phyloP scores from a whole-genome alignment of 2,797 vertebrate species.

The Trematocara caparti region DNA sequence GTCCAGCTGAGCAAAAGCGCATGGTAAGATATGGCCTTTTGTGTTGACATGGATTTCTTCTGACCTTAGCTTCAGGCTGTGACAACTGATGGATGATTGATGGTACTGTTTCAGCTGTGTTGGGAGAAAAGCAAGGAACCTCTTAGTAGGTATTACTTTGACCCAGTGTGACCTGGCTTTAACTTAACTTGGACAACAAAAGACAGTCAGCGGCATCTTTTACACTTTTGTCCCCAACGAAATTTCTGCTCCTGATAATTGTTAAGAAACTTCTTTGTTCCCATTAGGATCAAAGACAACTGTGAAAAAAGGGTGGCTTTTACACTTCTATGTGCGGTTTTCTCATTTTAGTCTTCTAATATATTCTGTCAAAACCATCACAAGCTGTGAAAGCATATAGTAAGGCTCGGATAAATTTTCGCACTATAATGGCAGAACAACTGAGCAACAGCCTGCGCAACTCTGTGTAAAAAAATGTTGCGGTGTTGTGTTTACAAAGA shows the following conservation, averaged over 20 bases:
- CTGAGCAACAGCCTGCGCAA: background rate
- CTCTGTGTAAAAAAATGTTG: conserved; percentile 25
- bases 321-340: background rate
- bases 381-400: background rate
- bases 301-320: background rate
- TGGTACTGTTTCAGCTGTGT: conserved; percentile 69
- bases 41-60: conserved; percentile 72
- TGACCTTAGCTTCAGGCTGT: conserved; percentile 70
- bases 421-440: background rate
- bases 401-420: background rate
- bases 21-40: conserved; percentile 73
- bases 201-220: conserved; percentile 12
- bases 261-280: background rate
- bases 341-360: background rate
- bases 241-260: background rate
- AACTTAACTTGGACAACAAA: conserved; percentile 49
- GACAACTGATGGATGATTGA: conserved; percentile 81
- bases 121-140: conserved; percentile 48
- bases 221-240: background rate
- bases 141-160: conserved; percentile 54
- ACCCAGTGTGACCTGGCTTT: conserved; percentile 49
- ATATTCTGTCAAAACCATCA: background rate
- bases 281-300: background rate
- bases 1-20: conserved; percentile 69
- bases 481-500: conserved; percentile 65